Base-by-base conservation (phyloP, 2,888 invertebrate genomes). In the Troides aeacus region DNA sequence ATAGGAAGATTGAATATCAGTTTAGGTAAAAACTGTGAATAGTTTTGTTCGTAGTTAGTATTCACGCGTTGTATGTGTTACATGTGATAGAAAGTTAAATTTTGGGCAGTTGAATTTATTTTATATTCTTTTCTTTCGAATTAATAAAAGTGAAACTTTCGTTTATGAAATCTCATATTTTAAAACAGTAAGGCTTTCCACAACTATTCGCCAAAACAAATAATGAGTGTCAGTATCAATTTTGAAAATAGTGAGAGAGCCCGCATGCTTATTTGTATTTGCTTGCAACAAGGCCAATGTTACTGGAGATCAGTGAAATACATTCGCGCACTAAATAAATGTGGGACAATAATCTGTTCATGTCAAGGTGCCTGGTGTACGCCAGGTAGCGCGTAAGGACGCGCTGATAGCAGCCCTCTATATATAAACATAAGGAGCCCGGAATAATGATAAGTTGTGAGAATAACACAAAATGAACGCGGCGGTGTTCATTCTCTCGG, bases 371-470 rank as follows among this genome's bases (percentile, higher is more conserved):
- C 75, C 30, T 70, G 67, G 74, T 74, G 76, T 74, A 75, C 74
- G 73, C 79, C 71, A 75, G 73, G 50, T 21, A 17, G 66, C 64
- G 60, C 65, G 66, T 74, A 78, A 82, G 83, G 81, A 84, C 81
- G 73, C 71, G 74, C 76, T 79, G 88, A 85, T 88, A 88, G 78
- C 80, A 78, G 84, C 86, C 85, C 86, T 81, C 86, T 81, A 69
- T 87, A 89, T 90, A 89, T 86, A 89, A 83, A 80, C 80, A 76
- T 74, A 79, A 76, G 78, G 72, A 75, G 73, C 71, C 75, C 69
- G 70, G 72, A 72, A 73, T 79, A 78, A 79, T 79, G 79, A 82
- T 80, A 83, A 82, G 79, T 77, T 76, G 81, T 78, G 75, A 72
- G 81, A 81, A 81, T 78, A 74, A 73, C 71, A 77, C 87, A 86